Percentiles rank a stretch among this genome's conserved stretches.
phyloP scores from a whole-genome alignment of 2,888 invertebrate genomes.

The Halictus quadricinctus region DNA sequence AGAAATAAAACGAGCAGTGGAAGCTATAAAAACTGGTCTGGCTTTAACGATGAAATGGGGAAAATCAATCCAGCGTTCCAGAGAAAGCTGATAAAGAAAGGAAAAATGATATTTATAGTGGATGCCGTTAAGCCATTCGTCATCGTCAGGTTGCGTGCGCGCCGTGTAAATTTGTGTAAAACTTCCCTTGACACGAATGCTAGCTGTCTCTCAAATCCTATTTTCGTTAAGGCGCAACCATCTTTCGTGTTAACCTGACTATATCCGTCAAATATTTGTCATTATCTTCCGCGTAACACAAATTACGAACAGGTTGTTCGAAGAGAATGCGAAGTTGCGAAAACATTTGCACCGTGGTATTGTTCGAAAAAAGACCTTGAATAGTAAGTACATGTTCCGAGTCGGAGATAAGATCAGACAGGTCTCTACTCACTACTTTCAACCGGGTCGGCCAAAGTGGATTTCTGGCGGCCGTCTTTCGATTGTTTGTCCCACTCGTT shows the following conservation, averaged over 20 bases:
- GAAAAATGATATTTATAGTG: background rate
- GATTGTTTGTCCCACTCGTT: constrained; percentile 29
- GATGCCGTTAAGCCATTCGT: constrained; percentile 9
- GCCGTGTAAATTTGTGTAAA: constrained; percentile 25
- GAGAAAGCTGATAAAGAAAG: background rate
- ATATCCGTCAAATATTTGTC: background rate
- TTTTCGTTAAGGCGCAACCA: constrained; percentile 8
- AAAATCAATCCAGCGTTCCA: background rate
- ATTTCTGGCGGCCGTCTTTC: constrained; percentile 59
- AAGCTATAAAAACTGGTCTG: background rate
- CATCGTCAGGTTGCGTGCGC: background rate
- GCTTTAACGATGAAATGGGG: background rate
- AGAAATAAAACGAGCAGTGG: background rate
- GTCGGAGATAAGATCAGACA: background rate
- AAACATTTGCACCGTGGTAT: background rate
- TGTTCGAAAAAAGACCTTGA: background rate
- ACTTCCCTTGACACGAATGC: constrained; percentile 39
- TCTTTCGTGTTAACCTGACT: background rate
- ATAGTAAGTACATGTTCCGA: background rate
- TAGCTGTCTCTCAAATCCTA: constrained; percentile 8
- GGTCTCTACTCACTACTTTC: constrained; percentile 73
- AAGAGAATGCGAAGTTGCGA: background rate
- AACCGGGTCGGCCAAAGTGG: constrained; percentile 74
- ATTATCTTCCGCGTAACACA: background rate
- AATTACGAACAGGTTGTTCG: background rate